phyloP scores from a whole-genome alignment of 2,888 invertebrate species.

The Ormyrus pomaceus region DNA sequence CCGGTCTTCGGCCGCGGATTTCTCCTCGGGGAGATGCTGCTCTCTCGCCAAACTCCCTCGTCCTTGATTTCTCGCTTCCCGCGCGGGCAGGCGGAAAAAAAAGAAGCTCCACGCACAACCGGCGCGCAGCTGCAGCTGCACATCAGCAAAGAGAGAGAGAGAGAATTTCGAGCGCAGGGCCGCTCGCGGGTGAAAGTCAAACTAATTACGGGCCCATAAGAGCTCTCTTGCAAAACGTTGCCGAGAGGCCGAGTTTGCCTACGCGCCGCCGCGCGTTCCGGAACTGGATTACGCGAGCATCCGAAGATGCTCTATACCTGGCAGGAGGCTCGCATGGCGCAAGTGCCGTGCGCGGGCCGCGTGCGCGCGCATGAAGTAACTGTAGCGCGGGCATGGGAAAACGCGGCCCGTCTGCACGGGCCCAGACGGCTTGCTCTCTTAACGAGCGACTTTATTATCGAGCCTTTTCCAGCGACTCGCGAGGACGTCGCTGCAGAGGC shows the following conservation, averaged over 20 bases:
- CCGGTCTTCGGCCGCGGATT: neutral
- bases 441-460: too few species aligned
- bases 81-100: too few species aligned
- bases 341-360: neutral
- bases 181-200: slow-evolving; percentile 65
- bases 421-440: too few species aligned
- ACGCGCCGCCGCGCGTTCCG: slow-evolving; percentile 22
- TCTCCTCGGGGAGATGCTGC: neutral
- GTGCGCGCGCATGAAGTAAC: too few species aligned
- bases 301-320: neutral
- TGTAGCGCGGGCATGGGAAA: too few species aligned
- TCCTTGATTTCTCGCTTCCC: slow-evolving; percentile 57
- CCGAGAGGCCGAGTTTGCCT: neutral
- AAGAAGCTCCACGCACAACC: slow-evolving; percentile 22
- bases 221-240: slow-evolving; percentile 20
- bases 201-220: slow-evolving; percentile 61
- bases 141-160: too few species aligned
- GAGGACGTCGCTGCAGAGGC: too few species aligned
- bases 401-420: neutral
- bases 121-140: slow-evolving; percentile 56
- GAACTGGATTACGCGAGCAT: slow-evolving; percentile 41
- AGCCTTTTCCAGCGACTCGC: too few species aligned
- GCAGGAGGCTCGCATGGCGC: neutral
- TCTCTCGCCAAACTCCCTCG: neutral
- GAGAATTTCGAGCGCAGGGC: neutral